Percentiles rank a stretch among this genome's conserved stretches.
phyloP scores from a whole-genome alignment of 2,797 vertebrate species.

The Oreochromis grahami region DNA sequence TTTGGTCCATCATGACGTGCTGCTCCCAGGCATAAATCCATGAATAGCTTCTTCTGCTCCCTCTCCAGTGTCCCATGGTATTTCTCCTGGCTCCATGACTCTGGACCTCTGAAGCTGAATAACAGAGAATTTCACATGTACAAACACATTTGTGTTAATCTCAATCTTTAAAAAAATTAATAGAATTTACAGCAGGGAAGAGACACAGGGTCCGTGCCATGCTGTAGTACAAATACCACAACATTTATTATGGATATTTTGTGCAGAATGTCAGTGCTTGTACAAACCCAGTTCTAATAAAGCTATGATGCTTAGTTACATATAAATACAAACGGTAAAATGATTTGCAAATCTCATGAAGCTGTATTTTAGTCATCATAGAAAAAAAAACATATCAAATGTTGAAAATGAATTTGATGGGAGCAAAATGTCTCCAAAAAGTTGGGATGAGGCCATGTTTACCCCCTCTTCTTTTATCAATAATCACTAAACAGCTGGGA shows the following conservation, averaged over 20 bases:
- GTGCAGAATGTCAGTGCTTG: background rate
- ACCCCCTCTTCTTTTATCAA: fast-evolving
- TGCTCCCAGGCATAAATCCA: slow-evolving; percentile 16
- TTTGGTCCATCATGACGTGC: background rate
- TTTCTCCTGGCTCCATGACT: background rate
- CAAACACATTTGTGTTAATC: too few species aligned
- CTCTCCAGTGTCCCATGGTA: background rate
- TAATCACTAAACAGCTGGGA: background rate
- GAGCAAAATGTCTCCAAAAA: background rate
- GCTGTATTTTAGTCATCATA: fast-evolving
- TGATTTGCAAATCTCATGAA: background rate
- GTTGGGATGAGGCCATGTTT: background rate
- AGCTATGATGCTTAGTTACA: background rate
- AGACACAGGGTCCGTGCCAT: too few species aligned
- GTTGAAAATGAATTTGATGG: background rate
- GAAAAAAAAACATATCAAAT: background rate
- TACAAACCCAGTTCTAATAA: background rate
- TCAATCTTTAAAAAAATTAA: too few species aligned
- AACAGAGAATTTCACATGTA: background rate
- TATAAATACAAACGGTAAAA: background rate
- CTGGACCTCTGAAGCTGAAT: background rate
- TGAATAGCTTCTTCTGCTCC: background rate
- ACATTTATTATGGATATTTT: too few species aligned
- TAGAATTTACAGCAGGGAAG: too few species aligned
- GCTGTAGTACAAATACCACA: too few species aligned